phyloP scores from a whole-genome alignment of 2,797 vertebrate genomes.

The Melanotaenia boesemani region DNA sequence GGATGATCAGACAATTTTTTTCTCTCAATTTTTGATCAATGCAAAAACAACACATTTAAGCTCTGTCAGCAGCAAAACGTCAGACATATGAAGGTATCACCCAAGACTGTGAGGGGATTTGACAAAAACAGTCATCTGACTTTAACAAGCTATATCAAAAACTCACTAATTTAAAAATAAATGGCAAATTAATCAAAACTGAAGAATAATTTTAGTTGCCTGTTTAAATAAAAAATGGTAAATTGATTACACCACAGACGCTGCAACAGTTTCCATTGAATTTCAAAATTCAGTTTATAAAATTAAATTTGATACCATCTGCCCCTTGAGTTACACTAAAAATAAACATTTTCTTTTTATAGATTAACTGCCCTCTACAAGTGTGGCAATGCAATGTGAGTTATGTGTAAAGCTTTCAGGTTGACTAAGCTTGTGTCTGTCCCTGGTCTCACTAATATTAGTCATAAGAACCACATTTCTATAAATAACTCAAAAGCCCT shows the following conservation, averaged over 20 bases:
- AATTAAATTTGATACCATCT: no score
- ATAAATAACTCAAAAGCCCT: slow-evolving; percentile 62
- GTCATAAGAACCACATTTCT: slow-evolving; percentile 40
- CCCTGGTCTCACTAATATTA: slow-evolving; percentile 46
- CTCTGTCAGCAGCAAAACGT: neutral
- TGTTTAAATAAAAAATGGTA: no score
- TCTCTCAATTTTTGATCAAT: no score
- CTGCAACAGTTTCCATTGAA: neutral
- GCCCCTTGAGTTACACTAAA: no score
- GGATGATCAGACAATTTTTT: no score
- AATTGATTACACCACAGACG: no score
- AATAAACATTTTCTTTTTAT: no score
- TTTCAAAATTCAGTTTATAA: neutral
- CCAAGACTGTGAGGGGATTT: neutral
- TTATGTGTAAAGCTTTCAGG: neutral
- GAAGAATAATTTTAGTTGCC: no score
- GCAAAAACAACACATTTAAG: neutral
- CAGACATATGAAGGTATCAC: neutral
- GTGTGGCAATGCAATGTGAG: no score
- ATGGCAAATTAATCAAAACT: no score
- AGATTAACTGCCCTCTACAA: no score
- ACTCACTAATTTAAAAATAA: no score
- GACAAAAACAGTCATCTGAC: neutral
- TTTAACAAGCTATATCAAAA: neutral
- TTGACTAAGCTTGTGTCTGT: slow-evolving; percentile 7